Base-by-base conservation (phyloP, 53 echinoderm and acorn worm species). In the Paracentrotus lividus region DNA sequence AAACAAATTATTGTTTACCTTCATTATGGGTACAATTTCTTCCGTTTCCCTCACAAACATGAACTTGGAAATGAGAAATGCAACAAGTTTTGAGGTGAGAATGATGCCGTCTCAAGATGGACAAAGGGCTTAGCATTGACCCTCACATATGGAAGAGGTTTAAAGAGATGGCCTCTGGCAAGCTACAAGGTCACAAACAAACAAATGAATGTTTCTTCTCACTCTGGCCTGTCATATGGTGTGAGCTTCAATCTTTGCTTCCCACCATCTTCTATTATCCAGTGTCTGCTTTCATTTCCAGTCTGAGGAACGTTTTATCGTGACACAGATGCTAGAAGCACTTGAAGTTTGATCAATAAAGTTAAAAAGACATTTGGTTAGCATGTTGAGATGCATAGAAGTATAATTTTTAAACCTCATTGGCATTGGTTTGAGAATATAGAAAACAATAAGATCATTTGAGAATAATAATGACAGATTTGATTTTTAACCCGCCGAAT, bases 181-280 rank as follows among this genome's bases (percentile, higher is more conserved):
- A 33, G 26, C 27, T 66, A 90, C 91, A 90, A 90, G 91, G 91
- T 90, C 75, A 90, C 91, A 72, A 90, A 90, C 91, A 90, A 90
- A 72, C 75, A 47, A 49, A 27, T 33, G 89, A 68, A 90, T 90
- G 91, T 90, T 90, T 90, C 91, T 90, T 49, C n/a, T 89, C 64
- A 44, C 89, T 65, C n/a, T 64, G 5, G 65, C 15, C 61, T 89
- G 89, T 72, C 72, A 72, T 20, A 21, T 40, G 40, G 72, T 72
- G 40, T 40, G 18, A 36, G 21, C 21, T 72, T 12, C 18, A 72
- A 18, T 40, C 72, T 72, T 20, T 16, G 10, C 16, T 40, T 40
- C 40, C 36, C 72, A 36, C 16, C 72, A 18, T 32, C 72, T 72
- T 69, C 72, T 38, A 16, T 40, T 40, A 40, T 72, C 16, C 72